Base-by-base conservation (phyloP, 1,140 invertebrate species). In the Melanaphis sacchari region DNA sequence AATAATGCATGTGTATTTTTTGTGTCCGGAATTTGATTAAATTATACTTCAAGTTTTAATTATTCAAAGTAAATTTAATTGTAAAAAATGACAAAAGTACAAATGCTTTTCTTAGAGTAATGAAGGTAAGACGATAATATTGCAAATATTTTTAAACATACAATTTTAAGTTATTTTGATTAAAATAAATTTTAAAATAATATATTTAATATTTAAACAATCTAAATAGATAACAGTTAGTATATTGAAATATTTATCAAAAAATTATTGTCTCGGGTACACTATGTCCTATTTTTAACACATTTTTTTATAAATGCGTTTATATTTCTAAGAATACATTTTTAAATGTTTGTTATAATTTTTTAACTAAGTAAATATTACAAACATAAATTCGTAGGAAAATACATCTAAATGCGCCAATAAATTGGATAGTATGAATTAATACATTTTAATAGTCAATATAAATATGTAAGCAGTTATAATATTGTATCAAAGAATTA, bases 101-200 rank as follows among this genome's bases (percentile, higher is more conserved):
- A 59, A 90, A 59, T 59, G 15, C 7, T 31, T 38, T 81, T 81
- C 18, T 36, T 76, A 76, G 40, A 76, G 90, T 76, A 22, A 91
- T 91, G 90, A 91, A 91, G 90, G 90, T 91, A 91, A 91, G 52
- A 43, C 76, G 36, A 54, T 36, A 40, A 81, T n/a, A 41, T 18
- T 36, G 21, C 22, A 41, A 8, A 52, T 3, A 38, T 8, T 1
- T 24, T 89, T 89, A 38, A 15, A 87, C 31, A 41, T 66, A n/a
- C 0, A 18, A n/a, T 66, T 82, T 38, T 18, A 21, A 82, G 22
- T 8, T 11, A 41, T 18, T 76, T 76, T 76, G 15, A n/a, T 59
- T 0, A 31, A 59, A 66, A 66, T 76, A 18, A 9, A n/a, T n/a
- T 76, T 76, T 5, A 18, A n/a, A 76, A 15, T n/a, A 15, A 31